phyloP scores from a whole-genome alignment of 2,113 vertebrate genomes.

The Burhinus oedicnemus region DNA sequence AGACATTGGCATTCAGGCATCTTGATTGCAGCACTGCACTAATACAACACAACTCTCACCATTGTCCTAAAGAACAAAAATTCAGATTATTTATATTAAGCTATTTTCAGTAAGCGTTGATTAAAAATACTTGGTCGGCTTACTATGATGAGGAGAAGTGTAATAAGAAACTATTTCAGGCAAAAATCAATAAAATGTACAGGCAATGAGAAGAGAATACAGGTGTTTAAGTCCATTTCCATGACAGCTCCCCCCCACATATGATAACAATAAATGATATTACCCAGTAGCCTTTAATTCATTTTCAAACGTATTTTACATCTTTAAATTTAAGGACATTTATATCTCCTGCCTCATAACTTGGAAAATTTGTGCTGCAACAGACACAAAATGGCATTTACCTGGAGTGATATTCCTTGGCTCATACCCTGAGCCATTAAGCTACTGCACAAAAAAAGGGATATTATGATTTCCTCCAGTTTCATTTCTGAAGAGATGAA shows the following conservation, averaged over 20 bases:
- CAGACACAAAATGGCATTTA: background rate
- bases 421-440: background rate
- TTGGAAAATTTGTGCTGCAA: background rate
- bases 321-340: background rate
- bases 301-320: background rate
- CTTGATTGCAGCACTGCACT: background rate
- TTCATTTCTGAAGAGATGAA: background rate
- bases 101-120: background rate
- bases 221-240: background rate
- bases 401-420: background rate
- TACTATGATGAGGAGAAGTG: background rate
- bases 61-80: background rate
- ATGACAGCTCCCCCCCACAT: background rate
- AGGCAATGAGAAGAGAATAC: background rate
- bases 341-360: background rate
- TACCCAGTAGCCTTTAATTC: background rate
- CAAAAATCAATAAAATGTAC: background rate
- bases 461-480: background rate
- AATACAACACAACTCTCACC: background rate
- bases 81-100: background rate
- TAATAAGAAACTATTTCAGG: background rate
- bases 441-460: background rate
- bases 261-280: background rate
- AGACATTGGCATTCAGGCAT: fast-evolving
- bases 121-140: background rate